Percentiles rank a stretch among this genome's conserved stretches.
Conservation (phyloP, 1,140 invertebrate genomes). For the Frieseomelitta varia region DNA sequence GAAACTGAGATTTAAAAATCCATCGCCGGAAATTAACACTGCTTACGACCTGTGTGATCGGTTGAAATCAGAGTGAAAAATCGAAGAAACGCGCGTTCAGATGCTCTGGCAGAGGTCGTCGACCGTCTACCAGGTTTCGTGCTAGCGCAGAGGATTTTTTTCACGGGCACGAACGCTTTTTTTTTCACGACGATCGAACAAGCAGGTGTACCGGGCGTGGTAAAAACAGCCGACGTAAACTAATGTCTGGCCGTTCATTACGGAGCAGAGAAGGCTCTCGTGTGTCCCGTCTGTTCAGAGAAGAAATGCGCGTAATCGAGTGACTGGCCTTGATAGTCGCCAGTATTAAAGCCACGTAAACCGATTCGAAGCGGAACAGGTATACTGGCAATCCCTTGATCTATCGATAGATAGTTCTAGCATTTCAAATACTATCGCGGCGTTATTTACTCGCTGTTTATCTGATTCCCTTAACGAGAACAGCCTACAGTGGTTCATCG, state of each 20-base stretch:
- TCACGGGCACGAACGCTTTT: neutral
- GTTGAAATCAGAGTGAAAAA: neutral
- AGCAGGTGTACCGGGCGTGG: neutral
- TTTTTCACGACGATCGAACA: neutral
- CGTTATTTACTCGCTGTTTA: slow-evolving; percentile 4
- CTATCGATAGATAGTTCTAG: slow-evolving; percentile 37
- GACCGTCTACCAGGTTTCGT: slow-evolving; percentile 18
- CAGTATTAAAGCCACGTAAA: slow-evolving; percentile 40
- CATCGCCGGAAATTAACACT: neutral
- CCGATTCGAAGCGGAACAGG: slow-evolving; percentile 53
- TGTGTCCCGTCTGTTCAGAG: slow-evolving; percentile 37
- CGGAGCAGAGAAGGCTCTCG: neutral
- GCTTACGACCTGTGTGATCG: neutral
- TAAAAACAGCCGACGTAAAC: slow-evolving; percentile 27
- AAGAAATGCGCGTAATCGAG: slow-evolving; percentile 76
- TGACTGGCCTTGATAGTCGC: slow-evolving; percentile 75
- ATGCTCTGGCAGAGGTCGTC: neutral
- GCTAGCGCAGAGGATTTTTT: slow-evolving; percentile 7
- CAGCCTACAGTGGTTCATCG: neutral
- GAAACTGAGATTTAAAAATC: too few relatives aligned
- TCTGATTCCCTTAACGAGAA: neutral
- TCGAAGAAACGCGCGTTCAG: neutral
- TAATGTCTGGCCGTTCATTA: slow-evolving; percentile 10
- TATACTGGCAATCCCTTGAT: slow-evolving; percentile 36
- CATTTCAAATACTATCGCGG: slow-evolving; percentile 10